Evolutionary conservation across 1,140 invertebrate genomes (phyloP).

Genomic region (Hormaphis cornu): DNA sequence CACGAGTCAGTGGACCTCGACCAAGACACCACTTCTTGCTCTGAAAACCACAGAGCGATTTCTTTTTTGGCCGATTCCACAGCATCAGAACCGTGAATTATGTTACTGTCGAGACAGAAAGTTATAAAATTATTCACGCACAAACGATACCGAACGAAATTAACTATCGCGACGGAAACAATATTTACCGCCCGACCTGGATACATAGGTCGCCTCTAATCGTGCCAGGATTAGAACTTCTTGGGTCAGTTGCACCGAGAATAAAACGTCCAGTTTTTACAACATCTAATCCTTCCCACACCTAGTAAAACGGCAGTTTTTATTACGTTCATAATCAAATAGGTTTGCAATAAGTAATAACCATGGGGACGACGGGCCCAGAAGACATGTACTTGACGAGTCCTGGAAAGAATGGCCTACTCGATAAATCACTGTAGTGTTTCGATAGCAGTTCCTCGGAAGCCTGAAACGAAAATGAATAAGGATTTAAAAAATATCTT

Average conservation of each 20-base stretch:
- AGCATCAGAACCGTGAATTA: conserved; percentile 87
- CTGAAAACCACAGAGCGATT: conserved; percentile 90
- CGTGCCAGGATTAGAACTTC: conserved; percentile 80
- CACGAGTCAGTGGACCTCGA: conserved; percentile 65
- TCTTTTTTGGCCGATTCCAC: conserved; percentile 94
- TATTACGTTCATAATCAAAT: neutral
- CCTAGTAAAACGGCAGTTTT: conserved; percentile 40
- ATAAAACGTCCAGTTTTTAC: conserved; percentile 92
- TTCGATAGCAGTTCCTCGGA: conserved; percentile 68
- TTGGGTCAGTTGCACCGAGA: conserved; percentile 93
- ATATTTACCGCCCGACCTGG: conserved; percentile 67
- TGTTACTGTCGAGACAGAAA: conserved; percentile 50
- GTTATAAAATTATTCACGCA: neutral
- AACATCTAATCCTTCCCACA: conserved; percentile 91
- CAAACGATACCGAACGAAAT: neutral
- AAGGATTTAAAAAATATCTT: neutral
- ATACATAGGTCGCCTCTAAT: conserved; percentile 94
- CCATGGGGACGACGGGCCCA: conserved; percentile 96
- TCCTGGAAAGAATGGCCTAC: conserved; percentile 83
- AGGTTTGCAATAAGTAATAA: conserved; percentile 40
- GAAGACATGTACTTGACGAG: conserved; percentile 95
- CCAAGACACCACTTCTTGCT: conserved; percentile 79
- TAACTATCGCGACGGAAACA: neutral
- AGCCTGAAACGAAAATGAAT: conserved; percentile 50
- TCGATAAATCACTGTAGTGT: conserved; percentile 84